Percentiles rank a stretch among this genome's conserved stretches.
Conservation (phyloP, 2,113 vertebrate species). For the Oryzias curvinotus region DNA sequence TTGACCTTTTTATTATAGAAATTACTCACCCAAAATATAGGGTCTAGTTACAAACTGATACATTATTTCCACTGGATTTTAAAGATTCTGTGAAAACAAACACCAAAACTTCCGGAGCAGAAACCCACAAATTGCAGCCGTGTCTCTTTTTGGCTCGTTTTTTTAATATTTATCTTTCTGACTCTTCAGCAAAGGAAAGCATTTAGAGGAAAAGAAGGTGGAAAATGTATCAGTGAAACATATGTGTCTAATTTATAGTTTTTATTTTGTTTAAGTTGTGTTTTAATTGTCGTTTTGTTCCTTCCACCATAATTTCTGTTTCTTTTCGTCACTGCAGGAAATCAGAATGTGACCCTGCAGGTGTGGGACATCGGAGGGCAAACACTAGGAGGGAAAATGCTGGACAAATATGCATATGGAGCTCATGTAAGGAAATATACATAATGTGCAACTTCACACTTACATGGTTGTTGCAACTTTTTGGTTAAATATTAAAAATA, state of each 20-base stretch:
- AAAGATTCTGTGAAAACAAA: conserved; percentile 37
- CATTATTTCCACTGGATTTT: conserved; percentile 35
- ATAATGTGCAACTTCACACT: neutral
- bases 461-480: neutral
- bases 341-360: conserved; percentile 95
- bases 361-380: conserved; percentile 99
- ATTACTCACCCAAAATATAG: conserved; percentile 33
- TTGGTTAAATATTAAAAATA: neutral
- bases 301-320: neutral
- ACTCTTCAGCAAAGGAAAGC: conserved; percentile 3
- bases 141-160: conserved; percentile 1
- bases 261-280: neutral
- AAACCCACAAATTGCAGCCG: conserved; percentile 20
- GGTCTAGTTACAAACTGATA: conserved; percentile 34
- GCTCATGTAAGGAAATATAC: conserved; percentile 79
- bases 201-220: conserved; percentile 5
- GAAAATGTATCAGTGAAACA: neutral
- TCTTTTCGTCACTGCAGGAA: conserved; percentile 80
- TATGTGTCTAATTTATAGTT: neutral
- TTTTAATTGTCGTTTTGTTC: neutral
- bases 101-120: conserved; percentile 18
- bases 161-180: neutral
- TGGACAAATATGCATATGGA: conserved; percentile 98
- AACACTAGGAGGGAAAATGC: conserved; percentile 97
- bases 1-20: conserved; percentile 52